Base-by-base conservation (phyloP, 2,888 invertebrate genomes). In the Anarsia innoxiella region DNA sequence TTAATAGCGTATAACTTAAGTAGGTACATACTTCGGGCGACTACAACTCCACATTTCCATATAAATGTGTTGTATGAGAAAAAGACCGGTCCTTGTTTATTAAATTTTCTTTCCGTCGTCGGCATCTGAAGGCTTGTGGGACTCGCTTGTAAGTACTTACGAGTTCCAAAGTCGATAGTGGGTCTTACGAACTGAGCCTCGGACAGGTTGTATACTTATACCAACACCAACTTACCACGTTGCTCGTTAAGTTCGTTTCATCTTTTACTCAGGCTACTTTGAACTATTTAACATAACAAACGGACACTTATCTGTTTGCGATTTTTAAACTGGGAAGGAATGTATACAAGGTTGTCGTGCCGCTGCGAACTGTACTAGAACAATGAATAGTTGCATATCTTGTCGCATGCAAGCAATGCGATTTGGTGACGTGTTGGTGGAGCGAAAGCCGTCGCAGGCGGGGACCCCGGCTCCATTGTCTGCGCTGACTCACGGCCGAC, bases 401-500 rank as follows among this genome's bases (percentile, higher is more conserved):
- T 12, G 28, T 28, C 12, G 30, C 30, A 15, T 12, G 28, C 12
- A 12, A 8, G 14, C 14, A 30, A 30, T 9, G n/a, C 25, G 37
- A 31, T 31, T 36, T 39, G 23, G 42, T 56, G 60, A 58, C 52
- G 52, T 59, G 48, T 57, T 57, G 54, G 51, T 57, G 57, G 61
- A 62, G 68, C 68, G 69, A 73, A 75, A 76, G 70, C 65, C 61
- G 68, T 63, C 57, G 53, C 56, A 25, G 25, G 55, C 67, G 68
- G 72, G 68, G 68, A 68, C 70, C 62, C 66, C 66, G 59, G 58
- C 57, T 48, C 66, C 70, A 77, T 79, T 82, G 79, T 80, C 71
- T 73, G 66, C 39, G 68, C 60, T 80, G 79, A 82, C 67, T 80
- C 80, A 82, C 53, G 56, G 76, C 66, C 76, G 71, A 71, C 69